These are phyloP conservation scores for Platycheirus rosarum DNA, from an alignment of 2,888 invertebrate genomes.

Conservation along the genomic window DNA sequence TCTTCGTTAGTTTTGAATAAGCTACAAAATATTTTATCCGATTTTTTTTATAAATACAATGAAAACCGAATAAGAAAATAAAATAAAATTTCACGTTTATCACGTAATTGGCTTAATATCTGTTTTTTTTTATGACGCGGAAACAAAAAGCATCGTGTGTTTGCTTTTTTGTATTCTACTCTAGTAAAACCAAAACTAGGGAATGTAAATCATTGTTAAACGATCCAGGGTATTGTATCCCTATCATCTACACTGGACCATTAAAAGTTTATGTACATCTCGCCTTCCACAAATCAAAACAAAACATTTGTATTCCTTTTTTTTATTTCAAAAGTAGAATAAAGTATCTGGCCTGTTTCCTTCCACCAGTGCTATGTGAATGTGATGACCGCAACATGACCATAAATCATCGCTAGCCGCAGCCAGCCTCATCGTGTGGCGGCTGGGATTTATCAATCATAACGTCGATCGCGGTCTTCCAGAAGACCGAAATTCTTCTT, in stretches of 20 bases:
- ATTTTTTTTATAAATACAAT: too few species aligned
- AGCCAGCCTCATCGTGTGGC: constrained; percentile 67
- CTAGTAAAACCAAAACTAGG: constrained; percentile 4
- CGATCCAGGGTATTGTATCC: constrained; percentile 44
- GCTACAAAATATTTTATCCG: too few species aligned
- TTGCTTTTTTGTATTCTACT: neutral
- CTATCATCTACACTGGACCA: constrained; percentile 60
- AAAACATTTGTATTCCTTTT: constrained; percentile 57
- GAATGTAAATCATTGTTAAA: constrained; percentile 63
- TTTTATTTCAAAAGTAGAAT: constrained; percentile 2
- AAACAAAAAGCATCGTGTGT: constrained; percentile 51
- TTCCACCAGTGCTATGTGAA: constrained; percentile 49
- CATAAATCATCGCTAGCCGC: constrained; percentile 66
- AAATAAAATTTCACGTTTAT: too few species aligned
- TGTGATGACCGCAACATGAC: constrained; percentile 61
- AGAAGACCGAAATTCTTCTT: constrained; percentile 75
- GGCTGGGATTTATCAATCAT: constrained; percentile 73
- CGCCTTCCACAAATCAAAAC: constrained; percentile 63
- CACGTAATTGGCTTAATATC: too few species aligned
- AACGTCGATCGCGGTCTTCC: constrained; percentile 71
- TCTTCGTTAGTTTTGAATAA: too few species aligned
- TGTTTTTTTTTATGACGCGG: too few species aligned
- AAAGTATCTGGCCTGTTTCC: constrained; percentile 41
- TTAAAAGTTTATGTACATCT: constrained; percentile 39
- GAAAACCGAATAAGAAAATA: too few species aligned